Percentiles rank a stretch among this genome's conserved stretches.
These are phyloP conservation scores for Isoperla grammatica DNA, from an alignment of 2,888 invertebrate genomes.

Conservation along the genomic window DNA sequence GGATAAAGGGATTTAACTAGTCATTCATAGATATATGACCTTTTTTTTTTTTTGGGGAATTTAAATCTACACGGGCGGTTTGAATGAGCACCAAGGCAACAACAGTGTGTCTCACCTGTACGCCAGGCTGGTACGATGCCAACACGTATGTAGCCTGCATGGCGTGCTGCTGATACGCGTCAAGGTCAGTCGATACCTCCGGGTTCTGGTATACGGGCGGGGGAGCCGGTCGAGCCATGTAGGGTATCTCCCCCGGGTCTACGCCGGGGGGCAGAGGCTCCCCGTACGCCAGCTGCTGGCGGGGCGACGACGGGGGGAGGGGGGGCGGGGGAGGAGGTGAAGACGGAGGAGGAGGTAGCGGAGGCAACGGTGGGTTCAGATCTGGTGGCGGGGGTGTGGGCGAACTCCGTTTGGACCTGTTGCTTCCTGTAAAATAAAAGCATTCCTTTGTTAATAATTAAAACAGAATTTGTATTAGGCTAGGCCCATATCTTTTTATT, in stretches of 20 bases:
- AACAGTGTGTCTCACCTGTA: not conserved
- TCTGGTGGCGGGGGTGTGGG: conserved; percentile 1
- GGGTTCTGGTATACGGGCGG: not conserved
- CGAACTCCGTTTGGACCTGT: too few relatives aligned
- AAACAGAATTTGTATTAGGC: too few relatives aligned
- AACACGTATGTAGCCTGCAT: conserved; percentile 9
- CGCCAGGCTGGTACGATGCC: conserved; percentile 7
- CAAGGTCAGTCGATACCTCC: not conserved
- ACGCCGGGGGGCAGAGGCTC: conserved; percentile 53
- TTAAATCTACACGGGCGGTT: too few relatives aligned
- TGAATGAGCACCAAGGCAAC: too few relatives aligned
- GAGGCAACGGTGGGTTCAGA: conserved; percentile 33
- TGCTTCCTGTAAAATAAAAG: too few relatives aligned
- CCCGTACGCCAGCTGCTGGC: conserved; percentile 26
- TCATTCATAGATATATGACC: too few relatives aligned
- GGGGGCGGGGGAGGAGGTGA: conserved; percentile 36
- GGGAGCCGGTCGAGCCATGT: conserved; percentile 38
- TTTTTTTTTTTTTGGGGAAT: too few relatives aligned
- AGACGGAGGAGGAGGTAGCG: conserved; percentile 33
- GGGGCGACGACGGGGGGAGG: conserved; percentile 32
- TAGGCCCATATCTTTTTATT: too few relatives aligned
- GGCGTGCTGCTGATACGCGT: not conserved
- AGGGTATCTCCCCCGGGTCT: conserved; percentile 45
- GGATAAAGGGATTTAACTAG: too few relatives aligned
- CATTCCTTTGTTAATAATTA: too few relatives aligned